Conservation (phyloP, 1,140 invertebrate species). For the Hydropsyche tenuis region DNA sequence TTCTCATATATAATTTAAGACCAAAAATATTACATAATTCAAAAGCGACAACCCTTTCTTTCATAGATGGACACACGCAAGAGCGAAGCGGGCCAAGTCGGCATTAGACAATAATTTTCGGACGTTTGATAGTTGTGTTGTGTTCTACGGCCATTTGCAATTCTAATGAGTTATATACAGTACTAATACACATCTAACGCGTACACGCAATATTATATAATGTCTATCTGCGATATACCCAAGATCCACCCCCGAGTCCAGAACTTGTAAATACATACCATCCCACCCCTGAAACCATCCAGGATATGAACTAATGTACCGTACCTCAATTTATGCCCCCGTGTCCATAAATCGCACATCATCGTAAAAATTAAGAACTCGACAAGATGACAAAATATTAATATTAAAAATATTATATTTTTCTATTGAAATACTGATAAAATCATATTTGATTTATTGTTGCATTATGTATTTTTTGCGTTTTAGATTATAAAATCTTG, state of each 20-base stretch:
- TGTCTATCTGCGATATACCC: constrained; percentile 12
- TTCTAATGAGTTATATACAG: constrained; percentile 39
- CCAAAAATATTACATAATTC: no score
- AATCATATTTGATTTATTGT: no score
- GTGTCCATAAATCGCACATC: constrained; percentile 38
- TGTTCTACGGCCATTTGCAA: constrained; percentile 42
- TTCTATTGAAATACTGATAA: no score
- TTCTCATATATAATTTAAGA: no score
- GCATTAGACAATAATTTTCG: constrained; percentile 47
- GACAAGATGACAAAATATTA: not conserved
- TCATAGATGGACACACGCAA: constrained; percentile 32
- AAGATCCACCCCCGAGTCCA: constrained; percentile 10
- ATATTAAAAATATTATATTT: no score
- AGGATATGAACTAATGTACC: constrained; percentile 45
- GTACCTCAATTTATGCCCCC: constrained; percentile 45
- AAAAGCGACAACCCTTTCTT: no score
- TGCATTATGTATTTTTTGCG: no score
- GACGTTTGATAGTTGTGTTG: constrained; percentile 44
- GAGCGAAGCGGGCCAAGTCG: constrained; percentile 33
- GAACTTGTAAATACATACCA: not conserved
- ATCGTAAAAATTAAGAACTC: constrained; percentile 31
- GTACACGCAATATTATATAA: constrained; percentile 12
- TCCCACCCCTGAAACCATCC: constrained; percentile 11
- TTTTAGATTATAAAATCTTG: no score
- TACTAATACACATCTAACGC: not conserved